A percentile compares a stretch with the other conserved stretches of the same genome.
Evolutionary conservation across 2,888 invertebrate genomes (phyloP).

Genomic region (Caenorhabditis angaria): DNA sequence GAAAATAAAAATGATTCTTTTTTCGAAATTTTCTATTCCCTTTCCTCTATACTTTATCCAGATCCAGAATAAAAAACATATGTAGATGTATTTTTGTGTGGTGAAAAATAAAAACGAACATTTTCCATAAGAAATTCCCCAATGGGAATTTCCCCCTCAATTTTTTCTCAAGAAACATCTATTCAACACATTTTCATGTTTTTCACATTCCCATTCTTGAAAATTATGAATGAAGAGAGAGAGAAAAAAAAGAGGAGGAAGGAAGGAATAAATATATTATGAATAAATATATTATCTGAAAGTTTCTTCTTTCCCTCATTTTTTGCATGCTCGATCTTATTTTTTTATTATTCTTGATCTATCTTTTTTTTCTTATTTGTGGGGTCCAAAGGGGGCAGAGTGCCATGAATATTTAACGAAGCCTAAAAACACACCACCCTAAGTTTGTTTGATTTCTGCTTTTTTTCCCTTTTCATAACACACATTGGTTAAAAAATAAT

Average conservation of each 20-base stretch:
- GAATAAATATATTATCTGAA: slow-evolving; percentile 1
- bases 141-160: not conserved
- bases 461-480: not conserved
- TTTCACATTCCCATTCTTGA: not conserved
- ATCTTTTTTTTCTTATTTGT: not conserved
- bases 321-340: too few species aligned
- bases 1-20: not conserved
- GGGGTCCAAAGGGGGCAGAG: slow-evolving; percentile 12
- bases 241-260: not conserved
- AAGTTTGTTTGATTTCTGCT: not conserved
- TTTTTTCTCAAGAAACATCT: not conserved
- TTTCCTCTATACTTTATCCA: not conserved
- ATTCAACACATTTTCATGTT: not conserved
- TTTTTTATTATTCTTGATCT: slow-evolving; percentile 1
- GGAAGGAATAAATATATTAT: not conserved
- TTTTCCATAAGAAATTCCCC: not conserved
- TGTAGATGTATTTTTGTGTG: not conserved
- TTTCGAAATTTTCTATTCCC: not conserved
- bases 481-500: not conserved
- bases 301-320: too few species aligned
- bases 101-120: slow-evolving; percentile 2
- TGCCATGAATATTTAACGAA: slow-evolving; percentile 44
- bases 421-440: slow-evolving; percentile 10
- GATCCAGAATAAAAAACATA: not conserved
- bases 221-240: too few species aligned